These are phyloP conservation scores for Microtus ochrogaster DNA, from an alignment of 2,113 vertebrate genomes.

Conservation along the genomic window DNA sequence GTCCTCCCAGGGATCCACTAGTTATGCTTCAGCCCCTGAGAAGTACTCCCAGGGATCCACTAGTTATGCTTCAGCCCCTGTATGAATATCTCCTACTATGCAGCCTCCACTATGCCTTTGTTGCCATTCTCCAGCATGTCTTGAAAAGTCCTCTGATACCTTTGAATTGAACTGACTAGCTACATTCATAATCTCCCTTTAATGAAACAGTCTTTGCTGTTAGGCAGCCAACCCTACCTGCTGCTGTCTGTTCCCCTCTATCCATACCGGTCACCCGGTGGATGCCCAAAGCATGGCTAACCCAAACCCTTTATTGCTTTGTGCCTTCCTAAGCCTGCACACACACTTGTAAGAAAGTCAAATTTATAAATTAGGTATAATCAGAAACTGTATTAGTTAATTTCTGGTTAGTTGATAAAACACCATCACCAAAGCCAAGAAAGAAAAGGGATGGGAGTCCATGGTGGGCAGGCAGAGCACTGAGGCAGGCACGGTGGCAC, in stretches of 20 bases:
- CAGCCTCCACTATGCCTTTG: background rate
- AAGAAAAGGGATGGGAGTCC: background rate
- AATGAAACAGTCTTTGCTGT: background rate
- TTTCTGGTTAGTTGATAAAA: background rate
- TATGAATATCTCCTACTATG: background rate
- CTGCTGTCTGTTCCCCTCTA: background rate
- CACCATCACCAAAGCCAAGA: background rate
- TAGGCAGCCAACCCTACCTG: background rate
- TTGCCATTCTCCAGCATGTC: too few species aligned
- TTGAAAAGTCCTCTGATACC: background rate
- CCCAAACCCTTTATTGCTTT: background rate
- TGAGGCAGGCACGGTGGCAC: background rate
- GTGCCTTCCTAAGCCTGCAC: background rate
- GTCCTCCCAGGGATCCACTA: background rate
- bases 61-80: background rate
- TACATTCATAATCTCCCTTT: background rate
- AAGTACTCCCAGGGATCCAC: background rate
- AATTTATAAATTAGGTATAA: background rate
- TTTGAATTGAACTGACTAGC: background rate
- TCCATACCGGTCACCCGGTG: background rate
- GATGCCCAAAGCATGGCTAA: background rate
- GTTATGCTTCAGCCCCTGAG: background rate
- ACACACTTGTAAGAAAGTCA: background rate
- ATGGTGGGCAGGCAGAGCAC: background rate
- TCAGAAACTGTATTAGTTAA: background rate